Evolutionary conservation across 2,888 invertebrate genomes (phyloP), one percentile per base, ranked within the genome.

Genomic region (Erpobdella octoculata): DNA sequence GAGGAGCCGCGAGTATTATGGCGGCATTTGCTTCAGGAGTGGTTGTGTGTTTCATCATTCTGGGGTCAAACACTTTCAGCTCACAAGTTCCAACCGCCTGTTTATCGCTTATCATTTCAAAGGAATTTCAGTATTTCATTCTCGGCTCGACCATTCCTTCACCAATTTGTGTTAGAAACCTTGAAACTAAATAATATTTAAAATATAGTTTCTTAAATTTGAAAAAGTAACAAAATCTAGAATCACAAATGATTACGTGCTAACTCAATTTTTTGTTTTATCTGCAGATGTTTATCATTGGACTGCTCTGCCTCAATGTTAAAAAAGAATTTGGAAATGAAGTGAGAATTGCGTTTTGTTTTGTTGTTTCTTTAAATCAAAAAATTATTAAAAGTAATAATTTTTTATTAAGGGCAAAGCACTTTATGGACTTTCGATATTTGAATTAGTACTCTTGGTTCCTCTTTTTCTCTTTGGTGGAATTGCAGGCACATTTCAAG

Each of bases 201-300:
- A n/a, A n/a, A n/a, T n/a, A n/a, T n/a, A n/a, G n/a, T n/a, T n/a
- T n/a, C n/a, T 18, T 46, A 3, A 3, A 46, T 5, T 3, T 46
- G 5, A 46, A 18, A n/a, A 46, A n/a, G 18, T 46, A 46, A 46
- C 2, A 46, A 21, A 5, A 2, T 18, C 46, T n/a, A 21, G 18
- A 46, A 46, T n/a, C 46, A 46, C 1, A 1, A 1, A 46, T n/a
- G 21, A 46, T n/a, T 46, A 3, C 46, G 18, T 46, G 18, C 18
- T 5, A 46, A n/a, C 46, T 46, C 46, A 46, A 21, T 5, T 46
- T 46, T 46, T 18, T 46, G 46, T 35, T 64, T 64, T 64, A 21
- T 65, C 28, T 46, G 18, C 67, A 67, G 67, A 33, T 41, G 6
- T 67, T 67, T 37, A 31, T 67, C 46, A 38, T 33, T 2, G 41